A percentile compares a stretch with the other conserved stretches of the same genome.
Evolutionary conservation across 2,797 vertebrate genomes (phyloP).

Genomic region (Gadopsis bispinosus): DNA sequence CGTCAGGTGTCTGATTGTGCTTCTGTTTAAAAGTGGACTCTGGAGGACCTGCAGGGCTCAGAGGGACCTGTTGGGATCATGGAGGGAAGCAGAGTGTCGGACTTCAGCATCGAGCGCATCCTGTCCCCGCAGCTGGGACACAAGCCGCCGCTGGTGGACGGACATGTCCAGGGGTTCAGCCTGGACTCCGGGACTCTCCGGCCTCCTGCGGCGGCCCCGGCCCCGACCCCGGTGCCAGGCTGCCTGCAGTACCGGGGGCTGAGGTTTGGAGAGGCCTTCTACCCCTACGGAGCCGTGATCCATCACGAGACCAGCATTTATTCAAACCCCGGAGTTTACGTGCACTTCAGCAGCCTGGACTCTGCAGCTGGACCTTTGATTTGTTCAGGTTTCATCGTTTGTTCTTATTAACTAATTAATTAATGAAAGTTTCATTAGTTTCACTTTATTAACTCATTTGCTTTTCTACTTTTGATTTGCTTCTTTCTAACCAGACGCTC

Average conservation of each 20-base stretch:
- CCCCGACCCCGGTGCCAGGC: background rate
- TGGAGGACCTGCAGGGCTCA: background rate
- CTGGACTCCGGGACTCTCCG: background rate
- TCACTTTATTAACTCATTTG: too few species aligned
- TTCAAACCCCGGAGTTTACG: conserved; percentile 6
- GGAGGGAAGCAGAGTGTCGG: conserved; percentile 66
- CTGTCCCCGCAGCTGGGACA: conserved; percentile 66
- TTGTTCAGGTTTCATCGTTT: too few species aligned
- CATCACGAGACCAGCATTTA: conserved; percentile 28
- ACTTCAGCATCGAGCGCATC: conserved; percentile 85
- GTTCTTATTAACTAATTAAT: too few species aligned
- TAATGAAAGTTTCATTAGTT: background rate
- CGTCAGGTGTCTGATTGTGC: conserved; percentile 10
- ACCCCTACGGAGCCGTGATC: conserved; percentile 39
- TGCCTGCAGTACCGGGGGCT: conserved; percentile 42
- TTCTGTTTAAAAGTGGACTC: conserved; percentile 26
- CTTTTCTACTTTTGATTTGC: too few species aligned
- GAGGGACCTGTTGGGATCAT: conserved; percentile 49
- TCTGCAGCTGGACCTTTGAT: too few species aligned
- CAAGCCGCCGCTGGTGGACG: background rate
- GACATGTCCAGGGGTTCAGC: background rate
- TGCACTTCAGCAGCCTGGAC: conserved; percentile 30
- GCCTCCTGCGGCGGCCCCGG: background rate
- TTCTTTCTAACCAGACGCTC: too few species aligned
- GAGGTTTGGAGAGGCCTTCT: conserved; percentile 29